These are phyloP conservation scores for Arctia plantaginis DNA, from an alignment of 2,888 invertebrate genomes.

Conservation along the genomic window DNA sequence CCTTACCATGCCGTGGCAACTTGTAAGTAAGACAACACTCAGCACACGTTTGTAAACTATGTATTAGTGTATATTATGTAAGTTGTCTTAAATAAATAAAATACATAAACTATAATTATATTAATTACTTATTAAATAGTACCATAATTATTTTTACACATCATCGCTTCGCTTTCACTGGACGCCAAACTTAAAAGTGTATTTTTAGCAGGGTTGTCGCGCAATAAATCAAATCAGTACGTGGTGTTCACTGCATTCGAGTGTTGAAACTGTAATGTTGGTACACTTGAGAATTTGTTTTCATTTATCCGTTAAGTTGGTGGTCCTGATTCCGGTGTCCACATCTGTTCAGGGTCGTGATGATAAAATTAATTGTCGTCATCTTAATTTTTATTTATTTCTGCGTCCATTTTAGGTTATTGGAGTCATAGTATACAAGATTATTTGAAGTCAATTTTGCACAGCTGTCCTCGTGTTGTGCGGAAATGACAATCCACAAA, in stretches of 20 bases:
- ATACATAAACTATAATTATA: neutral
- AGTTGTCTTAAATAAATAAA: too few relatives aligned
- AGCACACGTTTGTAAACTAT: too few relatives aligned
- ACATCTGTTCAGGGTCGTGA: constrained; percentile 7
- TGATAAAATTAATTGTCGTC: neutral
- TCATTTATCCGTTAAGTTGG: constrained; percentile 20
- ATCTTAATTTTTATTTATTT: neutral
- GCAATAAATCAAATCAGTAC: constrained; percentile 21
- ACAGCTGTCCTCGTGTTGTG: too few relatives aligned
- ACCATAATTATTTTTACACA: neutral
- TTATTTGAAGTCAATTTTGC: too few relatives aligned
- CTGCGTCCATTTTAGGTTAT: too few relatives aligned
- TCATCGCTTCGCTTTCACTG: constrained; percentile 9
- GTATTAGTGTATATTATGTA: too few relatives aligned
- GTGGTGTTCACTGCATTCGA: constrained; percentile 16
- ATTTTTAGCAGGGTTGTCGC: constrained; percentile 24
- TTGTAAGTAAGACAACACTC: too few relatives aligned
- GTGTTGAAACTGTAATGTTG: constrained; percentile 28
- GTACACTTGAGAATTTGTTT: constrained; percentile 21
- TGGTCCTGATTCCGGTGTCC: constrained; percentile 14
- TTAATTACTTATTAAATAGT: neutral
- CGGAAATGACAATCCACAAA: too few relatives aligned
- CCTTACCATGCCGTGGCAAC: too few relatives aligned
- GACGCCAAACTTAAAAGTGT: neutral
- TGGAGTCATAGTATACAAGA: too few relatives aligned